Evolutionary conservation across 2,888 invertebrate species (phyloP).

Genomic region (Heteromurus nitidus): DNA sequence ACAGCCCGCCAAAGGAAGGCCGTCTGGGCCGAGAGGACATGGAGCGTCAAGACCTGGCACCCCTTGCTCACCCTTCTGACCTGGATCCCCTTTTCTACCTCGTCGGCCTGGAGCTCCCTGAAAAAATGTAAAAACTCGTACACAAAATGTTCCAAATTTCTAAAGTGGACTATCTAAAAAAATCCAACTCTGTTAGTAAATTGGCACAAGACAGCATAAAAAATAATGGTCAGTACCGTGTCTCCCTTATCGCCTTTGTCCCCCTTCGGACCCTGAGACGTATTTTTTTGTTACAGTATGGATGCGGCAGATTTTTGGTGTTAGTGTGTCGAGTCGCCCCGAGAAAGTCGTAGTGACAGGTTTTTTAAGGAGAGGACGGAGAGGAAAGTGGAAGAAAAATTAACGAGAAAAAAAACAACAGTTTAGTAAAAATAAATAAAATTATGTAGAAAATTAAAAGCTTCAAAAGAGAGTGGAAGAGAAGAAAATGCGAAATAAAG

Average conservation of each 20-base stretch:
- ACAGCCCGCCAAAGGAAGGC: constrained; percentile 87
- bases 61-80: constrained; percentile 92
- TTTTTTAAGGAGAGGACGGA: background rate
- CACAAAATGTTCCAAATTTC: background rate
- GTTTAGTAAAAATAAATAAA: too few species aligned
- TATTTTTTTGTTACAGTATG: constrained; percentile 16
- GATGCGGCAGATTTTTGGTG: constrained; percentile 1
- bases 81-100: constrained; percentile 93
- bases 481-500: too few species aligned
- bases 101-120: constrained; percentile 91
- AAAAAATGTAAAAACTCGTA: background rate
- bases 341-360: background rate
- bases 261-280: constrained; percentile 62
- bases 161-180: background rate
- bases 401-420: constrained; percentile 13
- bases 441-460: too few species aligned
- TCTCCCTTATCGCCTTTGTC: constrained; percentile 60
- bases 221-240: constrained; percentile 37
- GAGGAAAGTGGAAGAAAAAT: constrained; percentile 20
- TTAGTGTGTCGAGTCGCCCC: constrained; percentile 37
- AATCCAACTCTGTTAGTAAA: too few species aligned
- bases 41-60: constrained; percentile 96
- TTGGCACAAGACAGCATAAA: too few species aligned
- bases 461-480: too few species aligned
- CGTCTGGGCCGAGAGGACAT: constrained; percentile 97